phyloP scores from a whole-genome alignment of 2,113 vertebrate species.

The Rhinogobius similis region DNA sequence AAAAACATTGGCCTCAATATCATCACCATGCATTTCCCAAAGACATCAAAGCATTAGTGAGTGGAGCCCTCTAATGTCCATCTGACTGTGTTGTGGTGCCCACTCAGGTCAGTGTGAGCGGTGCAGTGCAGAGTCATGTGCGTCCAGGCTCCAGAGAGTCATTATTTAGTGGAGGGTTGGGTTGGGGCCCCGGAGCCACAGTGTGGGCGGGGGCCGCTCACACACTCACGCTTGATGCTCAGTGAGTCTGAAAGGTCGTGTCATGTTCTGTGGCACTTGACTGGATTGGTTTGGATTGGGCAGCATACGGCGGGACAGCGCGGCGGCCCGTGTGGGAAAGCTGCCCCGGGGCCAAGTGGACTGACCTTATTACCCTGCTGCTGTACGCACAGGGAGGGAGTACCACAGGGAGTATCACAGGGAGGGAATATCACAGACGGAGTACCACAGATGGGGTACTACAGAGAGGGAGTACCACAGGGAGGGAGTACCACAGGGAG shows the following conservation, averaged over 20 bases:
- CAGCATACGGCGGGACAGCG: conserved; percentile 85
- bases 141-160: conserved; percentile 84
- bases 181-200: conserved; percentile 73
- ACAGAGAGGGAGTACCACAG: too few species aligned
- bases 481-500: too few species aligned
- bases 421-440: too few species aligned
- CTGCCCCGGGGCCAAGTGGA: conserved; percentile 87
- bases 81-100: conserved; percentile 46
- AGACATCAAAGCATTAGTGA: not conserved
- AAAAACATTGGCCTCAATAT: too few species aligned
- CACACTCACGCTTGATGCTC: conserved; percentile 88
- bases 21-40: too few species aligned
- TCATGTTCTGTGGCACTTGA: conserved; percentile 98
- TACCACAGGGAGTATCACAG: not conserved
- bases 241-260: conserved; percentile 97
- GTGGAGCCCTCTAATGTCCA: conserved; percentile 43
- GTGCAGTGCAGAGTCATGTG: conserved; percentile 80
- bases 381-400: not conserved
- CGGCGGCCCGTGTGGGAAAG: conserved; percentile 76
- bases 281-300: conserved; percentile 94
- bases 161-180: conserved; percentile 92
- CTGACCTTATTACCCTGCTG: conserved; percentile 91
- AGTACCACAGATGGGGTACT: too few species aligned
- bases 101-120: conserved; percentile 76
- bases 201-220: conserved; percentile 66